Conservation (phyloP, 2,113 vertebrate genomes). For the Eleginops maclovinus region DNA sequence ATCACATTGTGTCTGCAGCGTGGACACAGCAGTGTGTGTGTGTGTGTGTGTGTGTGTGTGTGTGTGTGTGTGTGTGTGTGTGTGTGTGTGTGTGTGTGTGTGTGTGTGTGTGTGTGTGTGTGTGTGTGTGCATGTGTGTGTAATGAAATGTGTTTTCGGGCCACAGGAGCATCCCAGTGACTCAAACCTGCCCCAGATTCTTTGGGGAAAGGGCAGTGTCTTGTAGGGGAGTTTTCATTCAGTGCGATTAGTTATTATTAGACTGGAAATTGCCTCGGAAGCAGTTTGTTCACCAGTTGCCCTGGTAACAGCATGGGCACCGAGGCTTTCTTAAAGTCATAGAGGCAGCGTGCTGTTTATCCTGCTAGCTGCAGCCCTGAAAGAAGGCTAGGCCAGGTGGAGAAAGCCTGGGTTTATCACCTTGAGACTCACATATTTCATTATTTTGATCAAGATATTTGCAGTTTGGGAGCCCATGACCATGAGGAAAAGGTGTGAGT, state of each 20-base stretch:
- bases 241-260: slow-evolving; percentile 92
- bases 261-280: slow-evolving; percentile 87
- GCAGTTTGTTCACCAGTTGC: slow-evolving; percentile 91
- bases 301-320: slow-evolving; percentile 91
- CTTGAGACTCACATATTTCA: not conserved
- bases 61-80: not conserved
- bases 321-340: slow-evolving; percentile 86
- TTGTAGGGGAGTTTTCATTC: slow-evolving; percentile 83
- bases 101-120: not conserved
- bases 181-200: slow-evolving; percentile 62
- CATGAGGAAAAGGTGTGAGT: not conserved
- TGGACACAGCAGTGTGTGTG: slow-evolving; percentile 23
- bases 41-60: not conserved
- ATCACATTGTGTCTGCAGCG: slow-evolving; percentile 27
- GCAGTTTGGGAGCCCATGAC: not conserved
- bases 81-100: not conserved
- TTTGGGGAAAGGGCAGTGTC: slow-evolving; percentile 59
- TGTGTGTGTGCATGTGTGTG: too few species aligned
- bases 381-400: slow-evolving; percentile 30
- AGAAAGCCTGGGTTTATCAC: not conserved
- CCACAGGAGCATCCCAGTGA: slow-evolving; percentile 30
- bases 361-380: slow-evolving; percentile 56
- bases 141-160: slow-evolving; percentile 13
- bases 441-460: not conserved
- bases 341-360: slow-evolving; percentile 49